Conservation (phyloP, 2,888 invertebrate species). For the Troilus luridus region DNA sequence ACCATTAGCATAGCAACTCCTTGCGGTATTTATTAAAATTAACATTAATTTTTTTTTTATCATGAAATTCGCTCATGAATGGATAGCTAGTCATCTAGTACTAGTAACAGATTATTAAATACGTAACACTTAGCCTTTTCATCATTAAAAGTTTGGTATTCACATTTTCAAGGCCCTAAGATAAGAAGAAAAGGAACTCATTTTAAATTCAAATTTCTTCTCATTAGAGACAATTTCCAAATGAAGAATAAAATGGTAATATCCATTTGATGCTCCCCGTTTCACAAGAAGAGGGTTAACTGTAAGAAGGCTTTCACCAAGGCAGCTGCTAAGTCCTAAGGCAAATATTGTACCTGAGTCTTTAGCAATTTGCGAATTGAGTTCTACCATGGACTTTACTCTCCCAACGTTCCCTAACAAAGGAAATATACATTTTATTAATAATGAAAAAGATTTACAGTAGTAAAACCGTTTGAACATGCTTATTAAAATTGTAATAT, state of each 20-base stretch:
- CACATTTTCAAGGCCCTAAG: background rate
- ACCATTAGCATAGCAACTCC: no score
- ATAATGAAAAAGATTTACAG: background rate
- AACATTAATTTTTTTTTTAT: no score
- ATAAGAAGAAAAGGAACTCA: background rate
- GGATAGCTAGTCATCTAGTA: background rate
- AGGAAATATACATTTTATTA: background rate
- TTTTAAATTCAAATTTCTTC: conserved; percentile 23
- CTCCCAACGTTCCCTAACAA: background rate
- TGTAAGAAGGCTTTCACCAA: background rate
- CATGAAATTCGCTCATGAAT: background rate
- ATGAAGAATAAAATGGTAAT: conserved; percentile 5
- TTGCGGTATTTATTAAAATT: no score
- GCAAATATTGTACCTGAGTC: background rate
- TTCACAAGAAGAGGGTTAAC: background rate
- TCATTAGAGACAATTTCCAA: conserved; percentile 13
- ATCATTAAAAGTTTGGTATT: background rate
- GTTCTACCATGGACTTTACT: background rate
- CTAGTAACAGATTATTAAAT: background rate
- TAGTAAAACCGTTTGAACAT: no score
- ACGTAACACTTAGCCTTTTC: background rate
- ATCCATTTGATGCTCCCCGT: background rate
- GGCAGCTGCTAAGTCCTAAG: background rate
- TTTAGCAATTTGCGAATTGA: conserved; percentile 28
- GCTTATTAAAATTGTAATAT: no score